A percentile compares a stretch with the other conserved stretches of the same genome.
These are phyloP conservation scores for Drosophila tanythrix DNA, from an alignment of 2,888 invertebrate species.

Conservation along the genomic window DNA sequence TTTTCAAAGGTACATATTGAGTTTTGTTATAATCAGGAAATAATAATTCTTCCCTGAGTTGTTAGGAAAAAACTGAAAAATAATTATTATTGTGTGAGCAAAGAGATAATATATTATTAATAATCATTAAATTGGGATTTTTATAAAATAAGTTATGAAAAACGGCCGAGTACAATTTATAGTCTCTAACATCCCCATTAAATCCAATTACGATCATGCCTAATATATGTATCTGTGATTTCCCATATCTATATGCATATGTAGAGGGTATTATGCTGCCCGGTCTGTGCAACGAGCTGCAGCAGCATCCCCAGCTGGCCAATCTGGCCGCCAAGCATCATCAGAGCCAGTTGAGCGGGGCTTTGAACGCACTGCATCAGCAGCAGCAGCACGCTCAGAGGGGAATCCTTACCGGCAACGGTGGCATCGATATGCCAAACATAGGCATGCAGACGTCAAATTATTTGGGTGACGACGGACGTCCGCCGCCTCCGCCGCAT, in stretches of 20 bases:
- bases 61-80: not conserved
- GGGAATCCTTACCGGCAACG: slow-evolving; percentile 72
- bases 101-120: not conserved
- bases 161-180: not conserved
- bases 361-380: slow-evolving; percentile 71
- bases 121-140: not conserved
- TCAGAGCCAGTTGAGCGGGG: slow-evolving; percentile 76
- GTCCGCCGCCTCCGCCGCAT: slow-evolving; percentile 89
- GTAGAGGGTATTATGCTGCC: slow-evolving; percentile 80
- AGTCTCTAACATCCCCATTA: not conserved
- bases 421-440: slow-evolving; percentile 76
- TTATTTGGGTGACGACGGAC: slow-evolving; percentile 86
- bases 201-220: not conserved
- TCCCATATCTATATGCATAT: slow-evolving; percentile 11
- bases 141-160: not conserved
- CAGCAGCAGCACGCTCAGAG: slow-evolving; percentile 57
- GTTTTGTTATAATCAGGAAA: not conserved
- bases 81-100: too few species aligned
- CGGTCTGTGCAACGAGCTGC: slow-evolving; percentile 70
- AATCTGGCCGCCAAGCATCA: slow-evolving; percentile 79
- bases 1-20: not conserved
- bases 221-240: slow-evolving; percentile 22
- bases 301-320: slow-evolving; percentile 64
- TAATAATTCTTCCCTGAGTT: not conserved
- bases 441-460: slow-evolving; percentile 51